phyloP scores from a whole-genome alignment of 2,888 invertebrate species.

The Oligia strigilis region DNA sequence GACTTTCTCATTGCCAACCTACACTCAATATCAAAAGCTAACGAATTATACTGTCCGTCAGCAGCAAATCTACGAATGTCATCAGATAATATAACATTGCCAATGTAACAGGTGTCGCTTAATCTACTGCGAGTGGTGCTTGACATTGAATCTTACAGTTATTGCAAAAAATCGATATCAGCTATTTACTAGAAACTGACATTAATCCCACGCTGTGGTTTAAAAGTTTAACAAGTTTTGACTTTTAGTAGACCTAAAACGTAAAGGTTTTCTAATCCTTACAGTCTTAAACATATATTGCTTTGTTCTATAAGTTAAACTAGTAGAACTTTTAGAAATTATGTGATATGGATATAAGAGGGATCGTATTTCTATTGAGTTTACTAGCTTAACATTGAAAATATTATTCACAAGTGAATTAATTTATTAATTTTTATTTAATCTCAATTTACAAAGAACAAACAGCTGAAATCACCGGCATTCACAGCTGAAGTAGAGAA shows the following conservation, averaged over 20 bases:
- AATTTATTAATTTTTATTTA: neutral
- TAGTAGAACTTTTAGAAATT: conserved; percentile 19
- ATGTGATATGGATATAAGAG: neutral
- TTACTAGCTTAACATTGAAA: neutral
- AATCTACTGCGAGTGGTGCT: conserved; percentile 70
- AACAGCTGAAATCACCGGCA: neutral
- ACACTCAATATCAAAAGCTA: conserved; percentile 71
- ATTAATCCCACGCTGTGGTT: conserved; percentile 16
- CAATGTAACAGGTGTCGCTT: conserved; percentile 86
- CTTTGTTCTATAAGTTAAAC: neutral
- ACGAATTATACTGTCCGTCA: conserved; percentile 62
- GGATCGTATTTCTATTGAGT: neutral
- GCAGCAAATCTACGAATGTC: conserved; percentile 53
- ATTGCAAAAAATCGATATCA: conserved; percentile 75
- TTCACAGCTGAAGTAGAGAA: conserved; percentile 7
- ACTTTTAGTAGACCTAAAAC: neutral
- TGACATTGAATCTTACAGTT: conserved; percentile 75
- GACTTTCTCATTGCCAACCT: conserved; percentile 72
- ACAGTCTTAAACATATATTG: neutral
- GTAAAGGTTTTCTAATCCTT: neutral
- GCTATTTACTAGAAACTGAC: conserved; percentile 48
- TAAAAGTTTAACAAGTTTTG: conserved; percentile 8
- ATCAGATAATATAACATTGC: conserved; percentile 53
- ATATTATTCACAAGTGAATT: conserved; percentile 4
- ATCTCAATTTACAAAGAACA: conserved; percentile 9